A percentile compares a stretch with the other conserved stretches of the same genome.
Conservation (phyloP, 2,113 vertebrate species). For the Anoura caudifer region DNA sequence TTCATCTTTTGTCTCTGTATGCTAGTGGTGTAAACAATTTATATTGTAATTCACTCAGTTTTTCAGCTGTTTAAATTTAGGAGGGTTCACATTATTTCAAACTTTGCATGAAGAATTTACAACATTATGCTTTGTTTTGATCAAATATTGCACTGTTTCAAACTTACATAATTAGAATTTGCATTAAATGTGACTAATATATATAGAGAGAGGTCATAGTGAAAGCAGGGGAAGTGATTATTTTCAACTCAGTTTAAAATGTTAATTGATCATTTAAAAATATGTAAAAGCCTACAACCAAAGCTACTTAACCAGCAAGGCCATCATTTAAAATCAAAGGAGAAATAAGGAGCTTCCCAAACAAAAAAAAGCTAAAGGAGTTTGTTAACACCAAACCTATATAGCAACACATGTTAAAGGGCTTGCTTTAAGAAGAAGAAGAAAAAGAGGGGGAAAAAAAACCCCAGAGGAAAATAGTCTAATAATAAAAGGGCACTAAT, state of each 20-base stretch:
- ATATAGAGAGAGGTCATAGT: not conserved
- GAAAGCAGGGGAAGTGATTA: not conserved
- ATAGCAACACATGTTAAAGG: too few relatives aligned
- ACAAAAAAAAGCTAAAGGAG: too few relatives aligned
- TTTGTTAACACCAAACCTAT: too few relatives aligned
- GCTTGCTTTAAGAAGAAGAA: too few relatives aligned
- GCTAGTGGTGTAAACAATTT: not conserved
- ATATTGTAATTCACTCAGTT: not conserved
- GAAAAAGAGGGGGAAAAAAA: too few relatives aligned
- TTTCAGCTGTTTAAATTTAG: not conserved
- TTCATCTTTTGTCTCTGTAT: not conserved
- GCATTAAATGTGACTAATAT: not conserved
- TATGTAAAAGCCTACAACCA: not conserved
- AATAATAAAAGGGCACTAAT: too few relatives aligned
- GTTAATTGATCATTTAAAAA: not conserved
- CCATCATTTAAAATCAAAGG: not conserved
- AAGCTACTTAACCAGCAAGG: not conserved
- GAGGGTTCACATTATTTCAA: not conserved
- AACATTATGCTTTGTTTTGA: not conserved
- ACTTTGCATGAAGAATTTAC: not conserved
- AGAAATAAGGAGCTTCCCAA: too few relatives aligned
- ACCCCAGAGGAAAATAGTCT: too few relatives aligned
- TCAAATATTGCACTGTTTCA: not conserved
- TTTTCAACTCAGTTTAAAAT: not conserved
- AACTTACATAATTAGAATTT: not conserved